Percentiles rank a stretch among this genome's conserved stretches.
Evolutionary conservation across 1,140 invertebrate species (phyloP).

Genomic region (Drosophila setifemur): DNA sequence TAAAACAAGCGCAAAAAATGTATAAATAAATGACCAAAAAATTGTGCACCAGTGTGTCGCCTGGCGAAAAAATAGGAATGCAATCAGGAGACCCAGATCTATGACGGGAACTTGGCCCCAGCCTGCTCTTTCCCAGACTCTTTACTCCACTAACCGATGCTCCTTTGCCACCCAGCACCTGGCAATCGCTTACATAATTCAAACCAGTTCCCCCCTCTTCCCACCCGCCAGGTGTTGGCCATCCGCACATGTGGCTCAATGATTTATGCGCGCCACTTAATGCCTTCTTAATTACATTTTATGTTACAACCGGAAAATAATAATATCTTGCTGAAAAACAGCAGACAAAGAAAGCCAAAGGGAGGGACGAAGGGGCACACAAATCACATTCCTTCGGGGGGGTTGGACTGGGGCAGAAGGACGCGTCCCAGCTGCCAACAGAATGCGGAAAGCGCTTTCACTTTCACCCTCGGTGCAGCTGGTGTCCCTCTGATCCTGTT

Average conservation of each 20-base stretch:
- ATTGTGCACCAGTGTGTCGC: slow-evolving; percentile 61
- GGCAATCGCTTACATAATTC: slow-evolving; percentile 16
- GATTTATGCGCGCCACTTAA: slow-evolving; percentile 76
- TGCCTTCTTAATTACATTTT: slow-evolving; percentile 78
- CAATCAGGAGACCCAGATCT: slow-evolving; percentile 73
- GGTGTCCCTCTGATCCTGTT: slow-evolving; percentile 16
- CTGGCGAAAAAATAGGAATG: slow-evolving; percentile 36
- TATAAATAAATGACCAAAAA: slow-evolving; percentile 64
- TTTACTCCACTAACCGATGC: neutral
- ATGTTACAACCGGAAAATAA: slow-evolving; percentile 54
- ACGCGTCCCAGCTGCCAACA: slow-evolving; percentile 48
- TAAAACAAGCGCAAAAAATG: slow-evolving; percentile 8
- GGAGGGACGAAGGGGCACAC: slow-evolving; percentile 27
- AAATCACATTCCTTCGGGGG: slow-evolving; percentile 51
- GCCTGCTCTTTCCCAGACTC: neutral
- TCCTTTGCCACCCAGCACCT: neutral
- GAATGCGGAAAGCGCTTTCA: slow-evolving; percentile 56
- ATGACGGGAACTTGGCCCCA: slow-evolving; percentile 22
- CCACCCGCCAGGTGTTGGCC: slow-evolving; percentile 18
- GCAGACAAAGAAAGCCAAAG: slow-evolving; percentile 20
- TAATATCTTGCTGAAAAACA: slow-evolving; percentile 56
- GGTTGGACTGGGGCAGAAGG: neutral
- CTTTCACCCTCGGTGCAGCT: slow-evolving; percentile 65
- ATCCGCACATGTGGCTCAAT: slow-evolving; percentile 41
- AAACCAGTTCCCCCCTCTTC: neutral